Evolutionary conservation across 1,140 invertebrate genomes (phyloP).

Genomic region (Chrysopa pallens): DNA sequence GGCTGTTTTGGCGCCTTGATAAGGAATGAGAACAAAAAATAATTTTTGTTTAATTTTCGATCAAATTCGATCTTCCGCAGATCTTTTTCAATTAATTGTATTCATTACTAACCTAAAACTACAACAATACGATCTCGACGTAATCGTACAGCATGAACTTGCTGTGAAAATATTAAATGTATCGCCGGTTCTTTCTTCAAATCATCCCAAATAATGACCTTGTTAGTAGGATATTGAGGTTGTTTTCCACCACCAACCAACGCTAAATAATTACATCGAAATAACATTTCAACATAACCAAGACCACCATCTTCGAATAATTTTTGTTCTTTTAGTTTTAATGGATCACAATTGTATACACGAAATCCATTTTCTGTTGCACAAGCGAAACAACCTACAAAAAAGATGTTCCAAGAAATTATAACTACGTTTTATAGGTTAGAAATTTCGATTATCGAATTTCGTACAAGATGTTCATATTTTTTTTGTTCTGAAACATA

Average conservation of each 20-base stretch:
- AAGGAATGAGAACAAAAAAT: no score
- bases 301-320: conserved; percentile 80
- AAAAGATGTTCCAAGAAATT: conserved; percentile 8
- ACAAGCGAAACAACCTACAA: conserved; percentile 90
- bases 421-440: no score
- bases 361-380: conserved; percentile 92
- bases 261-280: conserved; percentile 93
- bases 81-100: no score
- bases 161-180: conserved; percentile 81
- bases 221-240: conserved; percentile 84
- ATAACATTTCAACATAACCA: conserved; percentile 92
- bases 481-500: no score
- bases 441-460: no score
- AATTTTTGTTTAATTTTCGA: no score
- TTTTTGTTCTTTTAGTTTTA: conserved; percentile 92
- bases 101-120: conserved; percentile 38
- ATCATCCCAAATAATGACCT: conserved; percentile 98
- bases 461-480: no score
- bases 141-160: conserved; percentile 77
- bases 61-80: no score
- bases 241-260: conserved; percentile 83
- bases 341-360: conserved; percentile 93
- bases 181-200: conserved; percentile 85
- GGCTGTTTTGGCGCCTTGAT: no score
- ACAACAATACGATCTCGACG: conserved; percentile 91